Percentiles rank a stretch among this genome's conserved stretches.
These are phyloP conservation scores for Archips xylosteana DNA, from an alignment of 2,888 invertebrate species.

Conservation along the genomic window DNA sequence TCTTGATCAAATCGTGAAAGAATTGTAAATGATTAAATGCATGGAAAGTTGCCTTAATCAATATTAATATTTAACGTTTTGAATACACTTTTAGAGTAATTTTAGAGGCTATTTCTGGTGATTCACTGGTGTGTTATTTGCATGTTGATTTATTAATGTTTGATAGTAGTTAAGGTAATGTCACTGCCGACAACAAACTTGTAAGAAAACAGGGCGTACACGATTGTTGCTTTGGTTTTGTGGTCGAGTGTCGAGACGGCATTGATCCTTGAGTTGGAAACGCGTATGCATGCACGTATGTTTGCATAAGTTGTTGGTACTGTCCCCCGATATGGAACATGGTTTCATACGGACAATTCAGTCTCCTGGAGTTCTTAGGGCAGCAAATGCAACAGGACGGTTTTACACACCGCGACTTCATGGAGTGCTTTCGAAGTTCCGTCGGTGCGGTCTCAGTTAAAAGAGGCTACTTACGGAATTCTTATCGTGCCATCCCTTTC, in stretches of 20 bases:
- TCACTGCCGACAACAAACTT: constrained; percentile 26
- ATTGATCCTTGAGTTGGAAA: background rate
- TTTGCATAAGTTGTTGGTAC: too few relatives aligned
- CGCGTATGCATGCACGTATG: background rate
- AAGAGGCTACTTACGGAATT: too few relatives aligned
- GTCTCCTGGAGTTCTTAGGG: too few relatives aligned
- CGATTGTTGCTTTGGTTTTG: too few relatives aligned
- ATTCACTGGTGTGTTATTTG: constrained; percentile 19
- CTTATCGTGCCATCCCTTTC: too few relatives aligned
- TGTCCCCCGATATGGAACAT: background rate
- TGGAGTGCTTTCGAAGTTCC: too few relatives aligned
- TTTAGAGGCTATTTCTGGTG: constrained; percentile 10
- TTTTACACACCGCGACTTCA: too few relatives aligned
- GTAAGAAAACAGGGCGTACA: background rate
- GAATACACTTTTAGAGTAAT: constrained; percentile 14
- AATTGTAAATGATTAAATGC: background rate
- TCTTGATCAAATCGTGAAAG: background rate
- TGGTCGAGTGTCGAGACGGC: too few relatives aligned
- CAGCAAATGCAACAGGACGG: too few relatives aligned
- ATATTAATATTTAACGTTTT: background rate
- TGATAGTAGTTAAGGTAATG: constrained; percentile 8
- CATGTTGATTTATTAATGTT: constrained; percentile 1
- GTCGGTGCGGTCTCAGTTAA: too few relatives aligned
- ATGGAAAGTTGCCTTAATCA: constrained; percentile 10
- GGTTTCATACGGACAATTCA: too few relatives aligned